Percentiles rank a stretch among this genome's conserved stretches.
phyloP scores from a whole-genome alignment of 2,797 vertebrate genomes.

The Urocyon cinereoargenteus region DNA sequence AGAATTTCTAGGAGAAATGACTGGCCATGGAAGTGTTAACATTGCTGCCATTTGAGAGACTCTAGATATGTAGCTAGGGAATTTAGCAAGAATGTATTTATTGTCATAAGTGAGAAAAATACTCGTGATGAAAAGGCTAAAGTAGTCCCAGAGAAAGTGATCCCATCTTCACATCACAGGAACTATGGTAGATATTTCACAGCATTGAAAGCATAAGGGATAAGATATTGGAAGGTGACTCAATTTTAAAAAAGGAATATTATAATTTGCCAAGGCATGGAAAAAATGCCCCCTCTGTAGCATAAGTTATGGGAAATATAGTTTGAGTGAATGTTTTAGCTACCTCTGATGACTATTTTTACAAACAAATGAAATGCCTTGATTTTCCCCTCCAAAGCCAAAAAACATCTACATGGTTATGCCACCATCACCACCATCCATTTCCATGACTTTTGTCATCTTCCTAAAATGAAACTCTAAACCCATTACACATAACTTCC shows the following conservation, averaged over 20 bases:
- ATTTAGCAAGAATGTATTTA: not conserved
- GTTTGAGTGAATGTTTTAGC: not conserved
- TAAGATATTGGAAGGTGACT: not conserved
- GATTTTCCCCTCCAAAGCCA: not conserved
- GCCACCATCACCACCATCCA: not conserved
- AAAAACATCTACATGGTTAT: not conserved
- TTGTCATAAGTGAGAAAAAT: not conserved
- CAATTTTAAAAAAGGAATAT: not conserved
- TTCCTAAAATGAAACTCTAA: not conserved
- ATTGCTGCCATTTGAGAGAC: not conserved
- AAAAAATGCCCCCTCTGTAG: not conserved
- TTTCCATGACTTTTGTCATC: not conserved
- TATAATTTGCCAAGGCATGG: not conserved
- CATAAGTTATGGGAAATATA: not conserved
- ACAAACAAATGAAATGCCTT: not conserved
- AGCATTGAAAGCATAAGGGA: not conserved
- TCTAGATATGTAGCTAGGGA: not conserved
- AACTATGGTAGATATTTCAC: not conserved
- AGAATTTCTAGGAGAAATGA: not conserved
- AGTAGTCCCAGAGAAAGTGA: not conserved
- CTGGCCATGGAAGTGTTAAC: not conserved
- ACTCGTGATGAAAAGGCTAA: not conserved
- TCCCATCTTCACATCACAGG: not conserved
- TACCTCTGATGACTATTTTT: not conserved
- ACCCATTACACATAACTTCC: not conserved